A percentile compares a stretch with the other conserved stretches of the same genome.
Evolutionary conservation across 1,140 invertebrate species (phyloP).

Genomic region (Rhagoletis pomonella): DNA sequence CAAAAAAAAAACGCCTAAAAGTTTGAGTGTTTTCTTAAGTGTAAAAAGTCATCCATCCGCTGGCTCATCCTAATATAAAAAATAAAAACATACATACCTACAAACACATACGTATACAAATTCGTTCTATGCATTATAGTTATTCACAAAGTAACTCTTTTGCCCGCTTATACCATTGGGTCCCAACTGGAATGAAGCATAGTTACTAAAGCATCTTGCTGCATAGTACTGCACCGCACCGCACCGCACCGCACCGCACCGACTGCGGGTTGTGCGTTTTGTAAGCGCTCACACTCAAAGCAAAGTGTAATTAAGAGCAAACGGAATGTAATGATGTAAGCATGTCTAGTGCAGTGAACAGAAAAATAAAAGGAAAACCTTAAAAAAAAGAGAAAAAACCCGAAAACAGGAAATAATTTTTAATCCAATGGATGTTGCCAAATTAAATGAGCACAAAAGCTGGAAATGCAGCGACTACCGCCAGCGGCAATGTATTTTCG

Average conservation of each 20-base stretch:
- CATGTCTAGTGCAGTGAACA: constrained; percentile 1
- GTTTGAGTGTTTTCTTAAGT: too few relatives aligned
- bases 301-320: constrained; percentile 41
- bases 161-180: neutral
- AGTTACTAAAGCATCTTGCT: neutral
- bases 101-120: too few relatives aligned
- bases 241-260: neutral
- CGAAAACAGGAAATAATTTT: constrained; percentile 5
- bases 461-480: neutral
- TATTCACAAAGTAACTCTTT: neutral
- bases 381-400: neutral
- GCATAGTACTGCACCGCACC: neutral
- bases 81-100: too few relatives aligned
- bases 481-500: too few relatives aligned
- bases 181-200: neutral
- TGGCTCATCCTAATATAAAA: too few relatives aligned
- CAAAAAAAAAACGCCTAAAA: too few relatives aligned
- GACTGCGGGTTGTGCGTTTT: neutral
- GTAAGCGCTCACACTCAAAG: neutral
- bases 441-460: constrained; percentile 24
- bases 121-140: neutral
- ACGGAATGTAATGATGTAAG: constrained; percentile 42
- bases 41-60: too few relatives aligned
- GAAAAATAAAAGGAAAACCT: neutral
- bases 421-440: constrained; percentile 45